phyloP scores from a whole-genome alignment of 2,113 vertebrate genomes.

The Microcebus murinus region DNA sequence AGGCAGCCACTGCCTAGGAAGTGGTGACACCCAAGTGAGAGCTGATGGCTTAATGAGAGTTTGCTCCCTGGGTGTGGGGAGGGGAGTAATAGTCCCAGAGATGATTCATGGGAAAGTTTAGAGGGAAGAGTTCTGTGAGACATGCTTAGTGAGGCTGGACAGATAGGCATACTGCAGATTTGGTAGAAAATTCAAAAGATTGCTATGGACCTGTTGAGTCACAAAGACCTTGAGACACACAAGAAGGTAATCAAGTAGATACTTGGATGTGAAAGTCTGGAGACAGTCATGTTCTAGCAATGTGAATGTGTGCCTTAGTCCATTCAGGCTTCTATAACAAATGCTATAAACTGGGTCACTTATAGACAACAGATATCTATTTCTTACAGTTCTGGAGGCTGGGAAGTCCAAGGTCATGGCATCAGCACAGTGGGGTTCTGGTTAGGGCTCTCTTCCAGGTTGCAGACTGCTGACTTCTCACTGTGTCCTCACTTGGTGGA shows the following conservation, averaged over 20 bases:
- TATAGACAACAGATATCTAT: neutral
- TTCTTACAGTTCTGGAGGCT: neutral
- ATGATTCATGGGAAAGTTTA: neutral
- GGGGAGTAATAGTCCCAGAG: neutral
- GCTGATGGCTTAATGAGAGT: neutral
- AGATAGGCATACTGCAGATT: neutral
- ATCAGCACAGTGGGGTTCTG: neutral
- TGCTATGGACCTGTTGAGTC: neutral
- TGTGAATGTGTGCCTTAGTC: neutral
- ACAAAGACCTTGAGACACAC: neutral
- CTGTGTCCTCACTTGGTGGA: neutral
- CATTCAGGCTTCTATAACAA: neutral
- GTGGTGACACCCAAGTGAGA: neutral
- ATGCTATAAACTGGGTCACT: neutral
- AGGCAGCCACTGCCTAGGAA: neutral
- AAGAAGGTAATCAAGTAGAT: neutral
- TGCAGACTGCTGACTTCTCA: neutral
- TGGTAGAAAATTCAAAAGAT: neutral
- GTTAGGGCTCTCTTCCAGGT: neutral
- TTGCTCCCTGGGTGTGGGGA: neutral
- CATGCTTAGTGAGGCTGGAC: neutral
- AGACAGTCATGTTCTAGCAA: neutral
- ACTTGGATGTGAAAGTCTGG: neutral
- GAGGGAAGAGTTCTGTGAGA: neutral
- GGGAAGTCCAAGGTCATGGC: neutral